Evolutionary conservation across 2,888 invertebrate genomes (phyloP), one percentile per base, ranked within the genome.

Genomic region (Chaetogeoica ovagalla): DNA sequence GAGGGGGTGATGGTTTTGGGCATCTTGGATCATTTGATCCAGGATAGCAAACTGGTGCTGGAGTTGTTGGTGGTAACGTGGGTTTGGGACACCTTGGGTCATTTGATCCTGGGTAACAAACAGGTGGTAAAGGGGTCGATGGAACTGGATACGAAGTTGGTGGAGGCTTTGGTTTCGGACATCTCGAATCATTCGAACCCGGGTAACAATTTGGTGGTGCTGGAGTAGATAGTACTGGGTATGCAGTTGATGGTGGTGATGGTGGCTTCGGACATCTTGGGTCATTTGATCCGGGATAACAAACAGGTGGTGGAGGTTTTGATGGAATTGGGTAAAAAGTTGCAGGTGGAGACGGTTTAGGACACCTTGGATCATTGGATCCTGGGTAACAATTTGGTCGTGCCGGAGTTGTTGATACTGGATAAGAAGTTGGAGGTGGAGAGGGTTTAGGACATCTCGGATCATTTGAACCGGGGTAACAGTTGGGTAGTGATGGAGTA

Each of bases 391-490:
- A 86, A 3, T 82, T 83, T 82, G 84, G 83, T 23, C 70, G 65
- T 1, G 65, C 21, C 1, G n/a, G 68, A 19, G 81, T 62, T 1
- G 81, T n/a, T 17, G 82, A 71, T 1, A 30, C 4, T 30, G 30
- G 30, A 4, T 30, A 30, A 30, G 30, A 30, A 30, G 30, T 8
- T 55, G 62, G 81, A 57, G 55, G 82, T 37, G 21, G 82, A 66
- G 21, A 82, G 63, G 23, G 83, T 82, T 30, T 83, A 13, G 85
- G 86, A 81, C 87, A 87, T 48, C 84, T 84, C 0, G 86, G 86
- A 83, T 87, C 89, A 85, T 63, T 87, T 85, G 84, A 87, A 86
- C 87, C 89, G 5, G 86, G 86, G 76, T 85, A 86, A 65, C 86
- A 86, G 2, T 82, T 83, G 82, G 83, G 83, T 9, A 7, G 43